phyloP scores from a whole-genome alignment of 2,113 vertebrate genomes.

The Leptocoma aspasia region DNA sequence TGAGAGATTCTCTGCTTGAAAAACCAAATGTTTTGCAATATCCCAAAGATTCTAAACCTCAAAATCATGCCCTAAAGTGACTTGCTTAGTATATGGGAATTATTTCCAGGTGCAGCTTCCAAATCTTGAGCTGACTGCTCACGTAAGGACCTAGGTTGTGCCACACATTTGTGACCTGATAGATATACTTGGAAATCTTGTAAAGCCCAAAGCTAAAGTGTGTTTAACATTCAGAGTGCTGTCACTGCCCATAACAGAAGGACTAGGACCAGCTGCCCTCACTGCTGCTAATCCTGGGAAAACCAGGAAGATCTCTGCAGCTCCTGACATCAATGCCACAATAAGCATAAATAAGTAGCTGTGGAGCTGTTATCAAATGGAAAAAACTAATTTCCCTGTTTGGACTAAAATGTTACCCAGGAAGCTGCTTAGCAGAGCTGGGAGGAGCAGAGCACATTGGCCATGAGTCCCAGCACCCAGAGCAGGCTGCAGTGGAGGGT shows the following conservation, averaged over 20 bases:
- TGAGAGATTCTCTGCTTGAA: not conserved
- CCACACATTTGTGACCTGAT: not conserved
- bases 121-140: not conserved
- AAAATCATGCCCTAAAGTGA: not conserved
- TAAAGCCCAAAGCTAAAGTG: not conserved
- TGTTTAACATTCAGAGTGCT: not conserved
- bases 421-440: not conserved
- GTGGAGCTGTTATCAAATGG: not conserved
- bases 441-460: not conserved
- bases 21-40: not conserved
- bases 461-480: not conserved
- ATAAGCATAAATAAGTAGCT: not conserved
- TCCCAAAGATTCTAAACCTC: not conserved
- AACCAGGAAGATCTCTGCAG: not conserved
- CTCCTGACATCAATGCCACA: not conserved
- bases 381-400: not conserved
- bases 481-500: not conserved
- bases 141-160: accelerated
- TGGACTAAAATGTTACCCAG: not conserved
- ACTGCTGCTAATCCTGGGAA: not conserved
- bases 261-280: not conserved
- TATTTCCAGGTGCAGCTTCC: not conserved
- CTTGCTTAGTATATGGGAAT: not conserved
- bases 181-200: not conserved
- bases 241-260: not conserved